A percentile compares a stretch with the other conserved stretches of the same genome.
Conservation (phyloP, 92 coral and sea anemone species). For the Metridium senile region DNA sequence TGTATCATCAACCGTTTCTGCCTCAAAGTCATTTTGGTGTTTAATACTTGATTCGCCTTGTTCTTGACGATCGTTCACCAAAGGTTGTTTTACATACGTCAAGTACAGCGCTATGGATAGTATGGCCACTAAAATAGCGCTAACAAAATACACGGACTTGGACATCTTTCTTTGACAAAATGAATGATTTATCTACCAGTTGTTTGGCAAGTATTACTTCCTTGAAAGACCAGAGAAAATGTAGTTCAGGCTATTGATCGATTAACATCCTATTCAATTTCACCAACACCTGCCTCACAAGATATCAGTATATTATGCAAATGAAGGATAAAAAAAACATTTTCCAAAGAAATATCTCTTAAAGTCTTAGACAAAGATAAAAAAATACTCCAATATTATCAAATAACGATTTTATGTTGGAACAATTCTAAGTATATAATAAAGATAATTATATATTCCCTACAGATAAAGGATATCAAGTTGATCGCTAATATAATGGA, state of each 20-base stretch:
- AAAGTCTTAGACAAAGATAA: not conserved
- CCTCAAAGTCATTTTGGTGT: not conserved
- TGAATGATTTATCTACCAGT: not conserved
- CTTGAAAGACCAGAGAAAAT: not conserved
- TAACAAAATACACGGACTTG: conserved; percentile 12
- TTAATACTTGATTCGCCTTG: not conserved
- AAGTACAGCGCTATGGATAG: conserved; percentile 22
- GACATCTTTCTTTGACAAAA: conserved; percentile 6
- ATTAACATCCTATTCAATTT: not conserved
- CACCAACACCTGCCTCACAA: not conserved
- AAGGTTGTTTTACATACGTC: conserved; percentile 7
- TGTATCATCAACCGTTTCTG: not conserved
- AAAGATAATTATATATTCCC: too few relatives aligned
- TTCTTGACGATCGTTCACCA: not conserved
- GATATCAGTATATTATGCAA: not conserved
- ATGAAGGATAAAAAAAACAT: not conserved
- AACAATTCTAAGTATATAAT: too few relatives aligned
- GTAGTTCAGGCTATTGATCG: not conserved
- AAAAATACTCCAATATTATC: too few relatives aligned
- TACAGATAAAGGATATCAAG: too few relatives aligned
- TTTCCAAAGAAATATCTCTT: not conserved
- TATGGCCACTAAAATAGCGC: conserved; percentile 27
- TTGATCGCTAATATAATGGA: too few relatives aligned
- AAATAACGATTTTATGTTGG: too few relatives aligned
- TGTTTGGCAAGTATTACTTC: not conserved